A percentile compares a stretch with the other conserved stretches of the same genome.
These are phyloP conservation scores for Trichopoda pennipes DNA, from an alignment of 2,888 invertebrate species.

Conservation along the genomic window DNA sequence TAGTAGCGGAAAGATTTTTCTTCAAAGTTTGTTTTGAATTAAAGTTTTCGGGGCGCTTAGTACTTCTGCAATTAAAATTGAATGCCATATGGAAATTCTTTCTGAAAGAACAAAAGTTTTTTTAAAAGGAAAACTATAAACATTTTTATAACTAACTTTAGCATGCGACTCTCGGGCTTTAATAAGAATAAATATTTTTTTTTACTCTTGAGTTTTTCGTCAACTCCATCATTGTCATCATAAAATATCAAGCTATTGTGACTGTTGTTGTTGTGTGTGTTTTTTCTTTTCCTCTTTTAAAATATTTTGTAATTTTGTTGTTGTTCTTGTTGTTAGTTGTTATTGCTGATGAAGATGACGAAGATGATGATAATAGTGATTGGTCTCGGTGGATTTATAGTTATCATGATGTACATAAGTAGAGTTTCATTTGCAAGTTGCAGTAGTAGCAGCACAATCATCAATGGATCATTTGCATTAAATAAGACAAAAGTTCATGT, in stretches of 20 bases:
- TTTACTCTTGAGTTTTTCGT: conserved; percentile 25
- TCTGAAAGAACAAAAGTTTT: too few species aligned
- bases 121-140: too few species aligned
- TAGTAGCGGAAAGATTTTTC: too few species aligned
- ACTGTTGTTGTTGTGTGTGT: too few species aligned
- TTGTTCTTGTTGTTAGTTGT: conserved; percentile 35
- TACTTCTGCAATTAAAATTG: too few species aligned
- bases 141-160: not conserved
- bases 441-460: conserved; percentile 71
- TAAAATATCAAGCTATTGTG: conserved; percentile 47
- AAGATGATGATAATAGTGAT: conserved; percentile 29
- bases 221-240: conserved; percentile 52
- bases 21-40: too few species aligned
- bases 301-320: not conserved
- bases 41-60: too few species aligned
- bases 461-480: conserved; percentile 79
- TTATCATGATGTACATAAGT: conserved; percentile 26
- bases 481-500: conserved; percentile 79
- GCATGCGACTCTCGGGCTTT: conserved; percentile 21
- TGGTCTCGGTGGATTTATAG: conserved; percentile 49
- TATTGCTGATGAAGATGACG: conserved; percentile 46
- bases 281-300: conserved; percentile 4
- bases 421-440: conserved; percentile 69
- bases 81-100: too few species aligned
- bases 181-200: conserved; percentile 24